phyloP scores from a whole-genome alignment of 37 sponge, comb jelly and placozoan genomes.

The Ianthella basta region DNA sequence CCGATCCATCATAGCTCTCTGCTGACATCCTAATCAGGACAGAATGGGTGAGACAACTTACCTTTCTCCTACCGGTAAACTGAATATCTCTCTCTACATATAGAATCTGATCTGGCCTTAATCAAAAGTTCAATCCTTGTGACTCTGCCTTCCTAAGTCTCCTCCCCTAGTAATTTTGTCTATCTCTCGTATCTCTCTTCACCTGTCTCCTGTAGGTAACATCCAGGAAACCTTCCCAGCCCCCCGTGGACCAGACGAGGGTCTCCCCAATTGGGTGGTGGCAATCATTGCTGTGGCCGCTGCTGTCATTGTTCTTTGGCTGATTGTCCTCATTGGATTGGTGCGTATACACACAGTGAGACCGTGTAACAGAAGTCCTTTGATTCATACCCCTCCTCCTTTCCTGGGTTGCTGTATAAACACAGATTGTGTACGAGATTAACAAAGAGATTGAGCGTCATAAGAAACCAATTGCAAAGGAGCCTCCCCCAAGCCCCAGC shows the following conservation, averaged over 20 bases:
- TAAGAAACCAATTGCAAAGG: not conserved
- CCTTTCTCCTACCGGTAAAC: no score
- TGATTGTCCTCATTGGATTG: constrained; percentile 41
- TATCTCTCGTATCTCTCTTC: no score
- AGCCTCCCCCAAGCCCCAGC: not conserved
- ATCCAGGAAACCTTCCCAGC: constrained; percentile 35
- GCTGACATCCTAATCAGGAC: no score
- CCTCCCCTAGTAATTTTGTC: no score
- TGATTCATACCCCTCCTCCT: not conserved
- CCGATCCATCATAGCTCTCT: no score
- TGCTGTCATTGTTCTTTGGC: constrained; percentile 49
- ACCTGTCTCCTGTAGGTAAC: constrained; percentile 5
- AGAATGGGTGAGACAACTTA: no score
- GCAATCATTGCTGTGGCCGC: constrained; percentile 36
- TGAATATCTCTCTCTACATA: no score
- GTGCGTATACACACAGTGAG: constrained; percentile 25
- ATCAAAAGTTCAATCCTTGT: no score
- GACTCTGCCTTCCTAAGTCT: no score
- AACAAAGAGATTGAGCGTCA: constrained; percentile 1
- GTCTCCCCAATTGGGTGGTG: constrained; percentile 49
- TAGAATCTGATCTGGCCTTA: no score
- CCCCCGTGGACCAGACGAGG: not conserved
- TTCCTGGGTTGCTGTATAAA: not conserved
- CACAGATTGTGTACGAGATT: constrained; percentile 1
- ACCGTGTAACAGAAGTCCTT: no score